Percentiles rank a stretch among this genome's conserved stretches.
phyloP scores from a whole-genome alignment of 2,113 vertebrate species.

The Thinocorus orbignyianus region DNA sequence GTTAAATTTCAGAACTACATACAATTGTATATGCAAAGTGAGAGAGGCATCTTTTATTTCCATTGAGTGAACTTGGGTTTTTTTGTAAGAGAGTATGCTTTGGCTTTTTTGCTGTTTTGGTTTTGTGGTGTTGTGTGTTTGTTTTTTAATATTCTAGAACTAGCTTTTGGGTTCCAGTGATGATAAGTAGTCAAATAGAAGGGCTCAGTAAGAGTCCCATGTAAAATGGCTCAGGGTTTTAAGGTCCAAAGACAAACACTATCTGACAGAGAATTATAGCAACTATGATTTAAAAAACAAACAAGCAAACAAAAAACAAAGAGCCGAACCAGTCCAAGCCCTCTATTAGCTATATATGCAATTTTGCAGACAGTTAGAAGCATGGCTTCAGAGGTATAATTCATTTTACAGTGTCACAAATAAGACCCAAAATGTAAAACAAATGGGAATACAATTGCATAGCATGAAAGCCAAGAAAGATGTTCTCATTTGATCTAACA shows the following conservation, averaged over 20 bases:
- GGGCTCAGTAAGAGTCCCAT: neutral
- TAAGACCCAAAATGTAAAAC: neutral
- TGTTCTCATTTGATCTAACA: neutral
- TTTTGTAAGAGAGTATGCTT: neutral
- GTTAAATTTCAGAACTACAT: neutral
- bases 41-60: neutral
- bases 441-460: neutral
- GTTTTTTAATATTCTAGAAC: neutral
- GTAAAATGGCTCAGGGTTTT: neutral
- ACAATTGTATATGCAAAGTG: neutral
- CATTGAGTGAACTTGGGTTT: neutral
- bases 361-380: neutral
- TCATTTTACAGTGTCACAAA: neutral
- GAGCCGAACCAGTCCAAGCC: neutral
- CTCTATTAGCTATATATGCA: neutral
- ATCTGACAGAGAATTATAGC: neutral
- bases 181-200: neutral
- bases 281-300: neutral
- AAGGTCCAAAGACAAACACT: neutral
- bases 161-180: neutral
- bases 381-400: neutral
- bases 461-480: neutral
- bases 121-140: neutral
- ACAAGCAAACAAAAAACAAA: neutral
- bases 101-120: neutral